A percentile compares a stretch with the other conserved stretches of the same genome.
These are phyloP conservation scores for Calyptomena viridis DNA, from an alignment of 2,113 vertebrate genomes.

Conservation along the genomic window DNA sequence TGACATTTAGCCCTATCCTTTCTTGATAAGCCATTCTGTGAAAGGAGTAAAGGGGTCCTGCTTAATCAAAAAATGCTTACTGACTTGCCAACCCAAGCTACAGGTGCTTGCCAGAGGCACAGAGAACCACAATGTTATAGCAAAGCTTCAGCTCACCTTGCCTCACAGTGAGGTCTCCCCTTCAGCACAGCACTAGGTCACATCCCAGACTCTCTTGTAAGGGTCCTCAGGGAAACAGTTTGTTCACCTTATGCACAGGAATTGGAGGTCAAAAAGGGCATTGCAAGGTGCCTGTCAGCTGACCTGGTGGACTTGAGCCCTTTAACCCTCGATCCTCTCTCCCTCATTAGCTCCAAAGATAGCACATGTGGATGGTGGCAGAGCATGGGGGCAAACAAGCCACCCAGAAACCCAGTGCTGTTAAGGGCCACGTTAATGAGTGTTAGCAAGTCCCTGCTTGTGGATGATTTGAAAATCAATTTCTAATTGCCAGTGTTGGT, in stretches of 20 bases:
- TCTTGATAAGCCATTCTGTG: background rate
- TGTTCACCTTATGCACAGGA: background rate
- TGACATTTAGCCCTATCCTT: background rate
- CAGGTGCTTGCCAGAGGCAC: background rate
- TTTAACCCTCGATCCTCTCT: background rate
- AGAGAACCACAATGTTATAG: background rate
- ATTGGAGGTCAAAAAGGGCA: background rate
- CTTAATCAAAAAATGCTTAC: background rate
- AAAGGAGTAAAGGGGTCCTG: background rate
- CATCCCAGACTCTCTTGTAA: background rate
- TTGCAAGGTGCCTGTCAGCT: background rate
- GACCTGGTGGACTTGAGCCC: background rate
- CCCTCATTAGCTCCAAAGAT: background rate
- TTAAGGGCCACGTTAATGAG: accelerated
- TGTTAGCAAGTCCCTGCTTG: background rate
- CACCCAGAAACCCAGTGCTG: background rate
- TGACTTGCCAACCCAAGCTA: background rate
- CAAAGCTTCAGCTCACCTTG: background rate
- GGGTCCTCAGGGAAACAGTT: background rate
- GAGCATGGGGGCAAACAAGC: background rate
- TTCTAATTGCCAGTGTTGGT: background rate
- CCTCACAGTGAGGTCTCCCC: background rate
- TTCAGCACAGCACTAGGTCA: background rate
- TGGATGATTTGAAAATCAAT: background rate
- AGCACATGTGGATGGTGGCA: accelerated